Conservation (phyloP, 2,888 invertebrate species). For the Luffia ferchaultella region DNA sequence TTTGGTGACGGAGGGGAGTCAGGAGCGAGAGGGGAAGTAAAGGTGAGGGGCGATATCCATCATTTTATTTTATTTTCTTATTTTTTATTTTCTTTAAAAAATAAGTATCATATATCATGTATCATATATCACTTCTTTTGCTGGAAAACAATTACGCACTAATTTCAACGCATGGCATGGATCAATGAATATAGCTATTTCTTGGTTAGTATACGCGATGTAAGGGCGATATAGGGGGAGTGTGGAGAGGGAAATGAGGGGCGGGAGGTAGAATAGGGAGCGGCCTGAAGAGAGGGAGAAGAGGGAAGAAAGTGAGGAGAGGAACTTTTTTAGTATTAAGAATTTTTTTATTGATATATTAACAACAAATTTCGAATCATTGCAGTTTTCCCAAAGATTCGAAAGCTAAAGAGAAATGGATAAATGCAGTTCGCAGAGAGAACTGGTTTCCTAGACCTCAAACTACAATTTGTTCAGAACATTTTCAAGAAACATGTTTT, state of each 20-base stretch:
- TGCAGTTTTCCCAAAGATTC: neutral
- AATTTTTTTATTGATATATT: neutral
- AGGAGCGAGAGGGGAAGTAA: too few relatives aligned
- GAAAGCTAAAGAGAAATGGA: neutral
- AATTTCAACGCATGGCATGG: conserved; percentile 16
- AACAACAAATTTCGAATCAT: neutral
- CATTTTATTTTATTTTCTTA: too few relatives aligned
- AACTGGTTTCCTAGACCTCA: conserved; percentile 2
- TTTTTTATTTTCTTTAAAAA: too few relatives aligned
- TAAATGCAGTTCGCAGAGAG: conserved; percentile 3
- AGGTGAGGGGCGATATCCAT: too few relatives aligned
- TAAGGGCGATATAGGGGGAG: neutral
- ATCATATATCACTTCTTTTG: conserved; percentile 7
- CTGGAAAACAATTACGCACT: conserved; percentile 13
- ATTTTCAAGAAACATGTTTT: neutral
- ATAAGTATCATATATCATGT: too few relatives aligned
- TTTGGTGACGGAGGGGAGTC: too few relatives aligned
- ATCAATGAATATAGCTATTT: conserved; percentile 16
- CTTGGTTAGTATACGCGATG: conserved; percentile 2
- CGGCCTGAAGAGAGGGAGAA: too few relatives aligned
- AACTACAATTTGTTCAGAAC: neutral
- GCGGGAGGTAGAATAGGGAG: too few relatives aligned
- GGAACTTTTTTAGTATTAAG: too few relatives aligned
- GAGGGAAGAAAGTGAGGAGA: too few relatives aligned
- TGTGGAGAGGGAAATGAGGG: neutral